phyloP scores from a whole-genome alignment of 1,140 invertebrate genomes.

The Gryon sp. region DNA sequence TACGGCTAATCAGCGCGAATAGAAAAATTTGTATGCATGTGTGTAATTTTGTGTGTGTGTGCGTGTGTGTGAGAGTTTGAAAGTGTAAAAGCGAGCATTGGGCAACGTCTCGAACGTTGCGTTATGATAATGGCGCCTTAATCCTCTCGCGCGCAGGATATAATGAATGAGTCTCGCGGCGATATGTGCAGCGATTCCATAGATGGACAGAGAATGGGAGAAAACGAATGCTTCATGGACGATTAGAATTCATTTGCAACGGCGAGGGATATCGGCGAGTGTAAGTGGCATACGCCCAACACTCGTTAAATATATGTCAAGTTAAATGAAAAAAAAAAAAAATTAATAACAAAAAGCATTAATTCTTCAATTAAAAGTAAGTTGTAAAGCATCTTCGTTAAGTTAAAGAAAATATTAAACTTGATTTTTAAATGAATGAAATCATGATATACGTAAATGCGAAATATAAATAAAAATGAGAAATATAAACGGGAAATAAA shows the following conservation, averaged over 20 bases:
- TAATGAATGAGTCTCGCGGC: conserved; percentile 66
- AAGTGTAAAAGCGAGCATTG: conserved; percentile 50
- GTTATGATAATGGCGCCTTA: conserved; percentile 48
- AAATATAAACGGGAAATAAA: too few species aligned
- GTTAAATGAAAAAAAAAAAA: too few species aligned
- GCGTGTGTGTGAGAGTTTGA: too few species aligned
- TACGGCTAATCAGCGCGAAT: conserved; percentile 20
- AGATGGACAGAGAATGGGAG: conserved; percentile 57
- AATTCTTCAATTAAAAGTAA: too few species aligned
- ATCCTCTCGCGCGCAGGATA: conserved; percentile 38
- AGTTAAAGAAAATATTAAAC: too few species aligned
- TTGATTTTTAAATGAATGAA: too few species aligned
- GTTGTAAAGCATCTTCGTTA: too few species aligned
- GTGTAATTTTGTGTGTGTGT: conserved; percentile 19
- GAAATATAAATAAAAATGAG: too few species aligned
- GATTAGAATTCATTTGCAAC: conserved; percentile 59
- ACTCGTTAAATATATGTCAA: conserved; percentile 18
- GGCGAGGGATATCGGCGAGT: conserved; percentile 37
- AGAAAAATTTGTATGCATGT: conserved; percentile 23
- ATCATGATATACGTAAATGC: too few species aligned
- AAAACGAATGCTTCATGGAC: conserved; percentile 56
- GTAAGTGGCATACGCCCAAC: conserved; percentile 41
- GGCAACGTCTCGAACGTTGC: conserved; percentile 36
- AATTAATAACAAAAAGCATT: too few species aligned
- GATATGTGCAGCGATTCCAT: conserved; percentile 52